Conservation (phyloP, 2,113 vertebrate genomes). For the Platichthys stellatus region DNA sequence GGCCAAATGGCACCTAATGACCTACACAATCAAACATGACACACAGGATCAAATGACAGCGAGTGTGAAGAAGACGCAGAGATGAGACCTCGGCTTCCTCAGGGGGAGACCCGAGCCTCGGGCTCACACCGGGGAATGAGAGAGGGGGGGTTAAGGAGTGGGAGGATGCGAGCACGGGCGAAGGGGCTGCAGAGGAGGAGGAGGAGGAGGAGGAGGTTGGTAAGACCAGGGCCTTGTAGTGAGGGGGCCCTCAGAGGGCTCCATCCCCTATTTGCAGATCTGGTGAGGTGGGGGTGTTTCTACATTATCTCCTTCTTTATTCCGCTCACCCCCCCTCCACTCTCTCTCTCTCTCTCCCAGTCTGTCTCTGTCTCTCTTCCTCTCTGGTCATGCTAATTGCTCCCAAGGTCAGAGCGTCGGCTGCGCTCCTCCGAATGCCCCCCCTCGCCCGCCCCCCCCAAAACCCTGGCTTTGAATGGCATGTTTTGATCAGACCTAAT, state of each 20-base stretch:
- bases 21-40: slow-evolving; percentile 55
- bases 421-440: slow-evolving; percentile 63
- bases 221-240: slow-evolving; percentile 59
- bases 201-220: slow-evolving; percentile 44
- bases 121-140: slow-evolving; percentile 40
- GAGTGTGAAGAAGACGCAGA: slow-evolving; percentile 41
- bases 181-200: slow-evolving; percentile 48
- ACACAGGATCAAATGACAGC: slow-evolving; percentile 50
- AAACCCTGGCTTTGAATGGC: slow-evolving; percentile 78
- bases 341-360: slow-evolving; percentile 38
- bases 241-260: slow-evolving; percentile 68
- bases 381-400: slow-evolving; percentile 83
- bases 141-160: too few relatives aligned
- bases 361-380: slow-evolving; percentile 68
- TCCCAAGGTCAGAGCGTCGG: slow-evolving; percentile 81
- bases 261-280: slow-evolving; percentile 63
- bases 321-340: slow-evolving; percentile 44
- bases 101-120: slow-evolving; percentile 36
- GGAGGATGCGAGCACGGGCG: slow-evolving; percentile 25
- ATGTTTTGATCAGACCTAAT: slow-evolving; percentile 85
- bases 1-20: slow-evolving; percentile 43
- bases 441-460: background rate
- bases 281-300: slow-evolving; percentile 58
- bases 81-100: slow-evolving; percentile 46
- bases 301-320: slow-evolving; percentile 68